Base-by-base conservation (phyloP, 2,797 vertebrate genomes). In the Rhabdomys pumilio region DNA sequence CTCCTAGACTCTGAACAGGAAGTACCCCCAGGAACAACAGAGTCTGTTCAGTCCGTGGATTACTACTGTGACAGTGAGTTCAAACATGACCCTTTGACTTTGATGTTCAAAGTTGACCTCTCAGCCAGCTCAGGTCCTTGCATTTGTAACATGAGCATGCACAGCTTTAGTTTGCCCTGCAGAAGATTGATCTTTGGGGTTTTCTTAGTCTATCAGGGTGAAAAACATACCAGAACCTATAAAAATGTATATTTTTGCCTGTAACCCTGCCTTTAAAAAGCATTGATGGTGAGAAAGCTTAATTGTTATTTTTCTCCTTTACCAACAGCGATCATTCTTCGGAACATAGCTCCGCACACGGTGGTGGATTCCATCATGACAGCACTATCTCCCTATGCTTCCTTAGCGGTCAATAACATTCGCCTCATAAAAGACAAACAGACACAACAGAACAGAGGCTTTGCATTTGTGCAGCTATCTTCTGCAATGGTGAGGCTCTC, bases 391-490 rank as follows among this genome's bases (percentile, higher is more conserved):
- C 99, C 99, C 0, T 99, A 99, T 57, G 99, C 99, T 3, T 99
- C 99, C 97, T 99, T 99, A 95, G 99, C 99, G 65, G 98, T 99
- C 20, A 99, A 99, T 98, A 99, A 99, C 95, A 99, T 99, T 97
- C 99, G 99, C 67, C 99, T 99, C 92, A 99, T 99, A 98, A 99
- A 99, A 98, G 99, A 99, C 98, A 99, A 99, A 96, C 99, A 99
- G 98, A 99, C 99, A 0, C 99, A 99, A 81, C 99, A 99, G 96
- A 99, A 99, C 97, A 98, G 99, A 98, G 99, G 99, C 44, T 99
- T 99, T 98, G 99, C 99, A 0, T 99, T 99, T 97, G 99, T 99
- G 67, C 99, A 99, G 98, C 99, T 99, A 86, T 99, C 99, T 59
- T 99, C 99, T 95, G 99, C 99, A 94, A 98, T 99, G 99, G 99